Percentiles rank a stretch among this genome's conserved stretches.
phyloP scores from a whole-genome alignment of 2,113 vertebrate genomes.

The Lepisosteus osseus region DNA sequence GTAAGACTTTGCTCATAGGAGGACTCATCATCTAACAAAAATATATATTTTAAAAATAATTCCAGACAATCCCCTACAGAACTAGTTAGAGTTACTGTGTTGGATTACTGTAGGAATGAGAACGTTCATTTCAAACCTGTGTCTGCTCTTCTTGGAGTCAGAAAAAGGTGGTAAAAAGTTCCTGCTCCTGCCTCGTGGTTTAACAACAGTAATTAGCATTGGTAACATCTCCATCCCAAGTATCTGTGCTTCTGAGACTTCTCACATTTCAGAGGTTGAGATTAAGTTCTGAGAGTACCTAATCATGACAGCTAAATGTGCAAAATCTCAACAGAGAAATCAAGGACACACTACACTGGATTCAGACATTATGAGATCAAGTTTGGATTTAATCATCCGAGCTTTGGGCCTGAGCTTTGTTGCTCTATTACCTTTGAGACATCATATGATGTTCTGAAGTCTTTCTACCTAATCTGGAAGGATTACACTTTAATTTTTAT shows the following conservation, averaged over 20 bases:
- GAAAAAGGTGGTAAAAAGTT: constrained; percentile 14
- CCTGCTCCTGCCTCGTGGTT: constrained; percentile 1
- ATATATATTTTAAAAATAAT: constrained; percentile 12
- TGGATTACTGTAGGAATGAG: neutral
- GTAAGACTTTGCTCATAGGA: constrained; percentile 33
- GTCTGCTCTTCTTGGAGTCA: neutral
- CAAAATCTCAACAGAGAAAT: neutral
- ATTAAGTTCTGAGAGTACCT: constrained; percentile 14
- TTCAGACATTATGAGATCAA: constrained; percentile 6
- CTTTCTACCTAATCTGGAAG: neutral
- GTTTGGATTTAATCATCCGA: constrained; percentile 7
- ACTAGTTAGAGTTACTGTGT: constrained; percentile 3
- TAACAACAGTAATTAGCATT: constrained; percentile 13
- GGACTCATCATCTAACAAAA: constrained; percentile 31
- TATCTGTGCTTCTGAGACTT: constrained; percentile 1
- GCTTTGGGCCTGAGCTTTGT: constrained; percentile 6
- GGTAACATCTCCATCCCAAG: constrained; percentile 5
- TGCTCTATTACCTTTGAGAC: neutral
- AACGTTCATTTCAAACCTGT: neutral
- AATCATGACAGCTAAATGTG: constrained; percentile 14
- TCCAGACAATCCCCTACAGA: constrained; percentile 9
- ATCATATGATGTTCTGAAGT: constrained; percentile 9
- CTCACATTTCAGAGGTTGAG: constrained; percentile 9
- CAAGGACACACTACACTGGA: constrained; percentile 1
- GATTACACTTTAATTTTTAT: constrained; percentile 7